Conservation (phyloP, 2,797 vertebrate genomes). For the Buphagus erythrorhynchus region DNA sequence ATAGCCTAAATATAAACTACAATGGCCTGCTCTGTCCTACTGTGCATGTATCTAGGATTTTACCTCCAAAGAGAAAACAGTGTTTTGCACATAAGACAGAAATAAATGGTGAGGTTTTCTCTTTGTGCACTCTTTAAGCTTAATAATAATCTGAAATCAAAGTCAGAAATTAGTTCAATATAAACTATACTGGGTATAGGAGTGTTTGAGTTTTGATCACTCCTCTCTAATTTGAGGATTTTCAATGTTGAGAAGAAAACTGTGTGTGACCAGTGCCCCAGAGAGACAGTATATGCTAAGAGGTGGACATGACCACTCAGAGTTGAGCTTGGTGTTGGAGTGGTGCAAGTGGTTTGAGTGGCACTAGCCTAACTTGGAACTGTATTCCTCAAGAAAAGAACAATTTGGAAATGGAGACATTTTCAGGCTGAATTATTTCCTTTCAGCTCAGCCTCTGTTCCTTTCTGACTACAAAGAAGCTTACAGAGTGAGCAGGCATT, state of each 20-base stretch:
- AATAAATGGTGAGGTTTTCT: neutral
- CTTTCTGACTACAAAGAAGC: neutral
- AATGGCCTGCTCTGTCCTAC: neutral
- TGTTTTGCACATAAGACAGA: neutral
- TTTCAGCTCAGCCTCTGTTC: neutral
- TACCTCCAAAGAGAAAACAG: neutral
- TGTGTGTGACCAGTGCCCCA: neutral
- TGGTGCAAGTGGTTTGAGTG: neutral
- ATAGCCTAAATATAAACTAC: neutral
- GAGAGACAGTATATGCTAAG: accelerated
- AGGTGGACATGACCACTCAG: accelerated
- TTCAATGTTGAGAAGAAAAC: neutral
- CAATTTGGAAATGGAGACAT: neutral
- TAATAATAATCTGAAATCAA: neutral
- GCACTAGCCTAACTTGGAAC: neutral
- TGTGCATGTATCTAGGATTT: neutral
- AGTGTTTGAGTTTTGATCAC: neutral
- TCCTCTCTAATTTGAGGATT: neutral
- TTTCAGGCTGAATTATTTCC: neutral
- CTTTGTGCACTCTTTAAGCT: neutral
- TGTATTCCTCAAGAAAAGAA: neutral
- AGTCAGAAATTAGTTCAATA: neutral
- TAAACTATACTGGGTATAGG: neutral
- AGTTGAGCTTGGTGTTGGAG: neutral
- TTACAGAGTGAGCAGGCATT: neutral